Evolutionary conservation across 2,888 invertebrate species (phyloP), one percentile per base, ranked within the genome.

Genomic region (Chrysotoxum bicinctum): DNA sequence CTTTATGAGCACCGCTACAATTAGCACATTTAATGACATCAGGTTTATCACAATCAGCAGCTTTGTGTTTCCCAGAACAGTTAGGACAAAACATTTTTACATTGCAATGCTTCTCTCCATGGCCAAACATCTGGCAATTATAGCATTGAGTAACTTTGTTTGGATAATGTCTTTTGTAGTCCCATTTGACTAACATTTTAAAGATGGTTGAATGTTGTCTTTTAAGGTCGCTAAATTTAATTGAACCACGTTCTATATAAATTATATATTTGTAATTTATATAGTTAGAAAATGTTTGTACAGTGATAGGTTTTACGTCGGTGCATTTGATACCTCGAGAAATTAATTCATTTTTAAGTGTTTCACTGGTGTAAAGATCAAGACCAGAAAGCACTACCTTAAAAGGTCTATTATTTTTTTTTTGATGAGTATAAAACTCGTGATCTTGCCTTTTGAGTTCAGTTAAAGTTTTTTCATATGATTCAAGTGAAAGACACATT

Each of bases 171-270:
- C 19, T 56, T 35, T 56, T 56, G 19, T 56, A 56, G 35, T 56
- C 56, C 56, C 56, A 35, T 35, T 35, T 56, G 35, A 19, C 56
- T 21, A 56, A 10, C 35, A 35, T 56, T 56, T 56, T 56, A 12
- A 56, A 35, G n/a, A 54, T 54, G 9, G n/a, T 32, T 54, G 30
- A 54, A 54, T 54, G 54, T 54, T 54, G 54, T 54, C 32, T 54
- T 54, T 32, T 54, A n/a, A 54, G 56, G 19, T 56, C 56, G 12
- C 35, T 19, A 0, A 56, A 7, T 35, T 56, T 56, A 56, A 35
- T 56, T 35, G 56, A 56, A 35, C 35, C 56, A 35, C 32, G 32
- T 19, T 19, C 56, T 19, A 56, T 56, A 19, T 56, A 26, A 26
- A 26, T 26, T 26, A 26, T 26, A 26, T 26, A 26, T 26, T 26